phyloP scores from a whole-genome alignment of 2,797 vertebrate species.

The Peromyscus nudipes region DNA sequence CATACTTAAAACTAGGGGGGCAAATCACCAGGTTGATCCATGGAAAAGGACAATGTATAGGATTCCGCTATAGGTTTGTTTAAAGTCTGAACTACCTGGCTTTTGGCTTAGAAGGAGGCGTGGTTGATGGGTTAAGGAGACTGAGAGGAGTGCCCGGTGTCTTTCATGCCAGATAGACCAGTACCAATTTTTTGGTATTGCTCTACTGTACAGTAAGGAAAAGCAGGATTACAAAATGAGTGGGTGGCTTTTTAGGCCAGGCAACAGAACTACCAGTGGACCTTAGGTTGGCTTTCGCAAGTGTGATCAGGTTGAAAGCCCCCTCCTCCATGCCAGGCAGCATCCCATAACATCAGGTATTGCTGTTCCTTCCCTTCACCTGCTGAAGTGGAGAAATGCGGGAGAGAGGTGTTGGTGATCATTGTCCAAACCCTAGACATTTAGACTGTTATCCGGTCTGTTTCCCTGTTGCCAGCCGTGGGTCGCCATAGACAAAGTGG shows the following conservation, averaged over 20 bases:
- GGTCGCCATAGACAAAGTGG: constrained; percentile 33
- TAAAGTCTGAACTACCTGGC: constrained; percentile 51
- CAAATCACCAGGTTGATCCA: constrained; percentile 52
- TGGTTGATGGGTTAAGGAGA: constrained; percentile 44
- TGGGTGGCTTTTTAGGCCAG: not conserved
- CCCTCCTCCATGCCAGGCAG: not conserved
- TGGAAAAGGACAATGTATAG: constrained; percentile 66
- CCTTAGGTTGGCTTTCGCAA: not conserved
- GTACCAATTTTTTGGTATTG: not conserved
- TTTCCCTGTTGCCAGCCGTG: not conserved
- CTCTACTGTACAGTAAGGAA: not conserved
- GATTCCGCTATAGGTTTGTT: constrained; percentile 64
- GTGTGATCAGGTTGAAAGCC: not conserved
- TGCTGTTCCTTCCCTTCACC: not conserved
- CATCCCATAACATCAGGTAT: not conserved
- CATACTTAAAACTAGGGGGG: constrained; percentile 35
- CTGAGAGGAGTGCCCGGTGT: not conserved
- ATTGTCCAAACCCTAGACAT: not conserved
- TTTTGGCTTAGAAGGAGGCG: constrained; percentile 38
- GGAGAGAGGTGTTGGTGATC: not conserved
- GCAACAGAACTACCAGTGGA: not conserved
- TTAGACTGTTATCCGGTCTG: not conserved
- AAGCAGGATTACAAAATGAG: not conserved
- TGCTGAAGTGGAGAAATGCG: not conserved
- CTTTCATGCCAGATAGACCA: constrained; percentile 45